These are phyloP conservation scores for Callorhinus ursinus DNA, from an alignment of 2,113 vertebrate genomes.

Conservation along the genomic window DNA sequence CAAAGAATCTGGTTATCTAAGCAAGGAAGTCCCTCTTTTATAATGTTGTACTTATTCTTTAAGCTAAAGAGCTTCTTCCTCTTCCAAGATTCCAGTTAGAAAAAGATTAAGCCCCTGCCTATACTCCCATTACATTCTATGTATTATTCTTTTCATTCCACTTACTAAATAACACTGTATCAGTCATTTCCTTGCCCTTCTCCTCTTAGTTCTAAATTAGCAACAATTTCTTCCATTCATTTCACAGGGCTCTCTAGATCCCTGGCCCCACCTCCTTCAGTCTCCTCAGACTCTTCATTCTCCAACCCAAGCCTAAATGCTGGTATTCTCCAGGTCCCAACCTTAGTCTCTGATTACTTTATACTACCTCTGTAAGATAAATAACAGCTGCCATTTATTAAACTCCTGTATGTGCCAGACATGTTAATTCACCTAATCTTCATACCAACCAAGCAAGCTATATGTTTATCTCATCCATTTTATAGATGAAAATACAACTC, in stretches of 20 bases:
- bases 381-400: slow-evolving; percentile 31
- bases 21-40: background rate
- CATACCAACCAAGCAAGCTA: slow-evolving; percentile 2
- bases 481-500: slow-evolving; percentile 29
- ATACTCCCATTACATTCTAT: background rate
- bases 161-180: background rate
- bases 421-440: background rate
- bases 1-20: background rate
- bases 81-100: background rate
- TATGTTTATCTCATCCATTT: background rate
- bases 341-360: slow-evolving; percentile 6
- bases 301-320: background rate
- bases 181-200: background rate
- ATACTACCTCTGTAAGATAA: slow-evolving; percentile 16
- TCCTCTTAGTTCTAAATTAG: background rate
- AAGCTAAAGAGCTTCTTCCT: background rate
- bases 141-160: background rate
- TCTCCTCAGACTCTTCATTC: background rate
- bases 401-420: background rate
- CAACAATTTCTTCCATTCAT: background rate
- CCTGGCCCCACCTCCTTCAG: background rate
- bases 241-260: background rate
- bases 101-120: background rate
- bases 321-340: background rate
- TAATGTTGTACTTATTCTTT: background rate